Percentiles rank a stretch among this genome's conserved stretches.
These are phyloP conservation scores for Corythornis cristatus DNA, from an alignment of 2,113 vertebrate genomes.

Conservation along the genomic window DNA sequence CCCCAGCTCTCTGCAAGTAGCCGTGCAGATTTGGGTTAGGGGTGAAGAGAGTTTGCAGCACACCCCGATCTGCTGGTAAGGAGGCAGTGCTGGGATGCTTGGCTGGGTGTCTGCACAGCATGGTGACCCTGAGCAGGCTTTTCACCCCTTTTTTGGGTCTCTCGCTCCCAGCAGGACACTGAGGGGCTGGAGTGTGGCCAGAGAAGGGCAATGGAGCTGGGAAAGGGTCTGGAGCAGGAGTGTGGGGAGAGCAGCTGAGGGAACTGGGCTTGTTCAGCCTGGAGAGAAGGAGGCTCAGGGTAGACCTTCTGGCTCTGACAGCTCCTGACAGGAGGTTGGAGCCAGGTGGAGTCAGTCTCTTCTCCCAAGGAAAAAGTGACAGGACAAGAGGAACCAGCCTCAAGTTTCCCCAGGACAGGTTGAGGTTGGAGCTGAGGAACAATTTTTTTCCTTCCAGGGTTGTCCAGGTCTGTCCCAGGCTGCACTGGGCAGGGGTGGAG, in stretches of 20 bases:
- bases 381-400: background rate
- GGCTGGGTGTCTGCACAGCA: rapidly evolving
- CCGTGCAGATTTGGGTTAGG: background rate
- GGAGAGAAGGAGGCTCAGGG: background rate
- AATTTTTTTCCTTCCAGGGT: background rate
- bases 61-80: background rate
- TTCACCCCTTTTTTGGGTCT: background rate
- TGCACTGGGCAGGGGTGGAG: background rate
- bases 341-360: background rate
- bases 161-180: background rate
- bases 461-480: background rate
- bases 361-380: background rate
- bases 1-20: background rate
- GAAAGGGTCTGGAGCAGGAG: background rate
- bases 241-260: background rate
- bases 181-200: background rate
- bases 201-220: no score
- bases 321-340: background rate
- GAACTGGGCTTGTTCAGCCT: background rate
- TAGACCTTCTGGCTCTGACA: background rate
- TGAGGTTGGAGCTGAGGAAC: background rate
- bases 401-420: background rate
- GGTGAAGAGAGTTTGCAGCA: no score
- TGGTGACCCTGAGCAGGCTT: rapidly evolving
- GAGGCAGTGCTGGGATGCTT: background rate